Conservation (phyloP, 2,797 vertebrate genomes). For the Ibycter americanus region DNA sequence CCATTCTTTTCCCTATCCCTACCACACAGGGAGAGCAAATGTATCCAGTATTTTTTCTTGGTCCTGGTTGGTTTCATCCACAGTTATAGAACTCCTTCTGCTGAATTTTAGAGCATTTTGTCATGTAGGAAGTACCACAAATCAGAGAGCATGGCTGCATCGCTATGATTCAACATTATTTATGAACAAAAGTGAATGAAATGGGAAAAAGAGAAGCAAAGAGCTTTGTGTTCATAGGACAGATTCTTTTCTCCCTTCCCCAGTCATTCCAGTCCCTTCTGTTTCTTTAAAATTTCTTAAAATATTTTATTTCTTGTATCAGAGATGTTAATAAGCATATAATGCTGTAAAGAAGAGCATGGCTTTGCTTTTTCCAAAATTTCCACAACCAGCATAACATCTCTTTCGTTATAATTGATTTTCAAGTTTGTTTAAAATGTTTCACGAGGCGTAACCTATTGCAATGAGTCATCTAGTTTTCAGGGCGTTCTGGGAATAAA, state of each 20-base stretch:
- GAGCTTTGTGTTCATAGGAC: neutral
- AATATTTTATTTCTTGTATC: neutral
- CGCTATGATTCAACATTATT: neutral
- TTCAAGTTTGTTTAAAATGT: conserved; percentile 61
- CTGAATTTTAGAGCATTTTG: neutral
- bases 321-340: neutral
- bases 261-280: neutral
- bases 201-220: neutral
- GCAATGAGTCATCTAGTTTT: conserved; percentile 54
- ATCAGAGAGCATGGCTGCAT: neutral
- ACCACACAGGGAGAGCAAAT: neutral
- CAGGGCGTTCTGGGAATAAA: neutral
- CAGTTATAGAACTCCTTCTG: neutral
- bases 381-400: neutral
- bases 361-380: neutral
- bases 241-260: neutral
- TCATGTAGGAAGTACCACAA: neutral
- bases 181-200: neutral
- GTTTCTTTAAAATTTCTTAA: neutral
- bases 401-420: conserved; percentile 46
- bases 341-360: neutral
- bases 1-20: neutral
- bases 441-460: conserved; percentile 6
- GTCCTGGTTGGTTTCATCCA: neutral
- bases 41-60: neutral